Base-by-base conservation (phyloP, 2,797 vertebrate species). In the Hyperoplus lanceolatus region DNA sequence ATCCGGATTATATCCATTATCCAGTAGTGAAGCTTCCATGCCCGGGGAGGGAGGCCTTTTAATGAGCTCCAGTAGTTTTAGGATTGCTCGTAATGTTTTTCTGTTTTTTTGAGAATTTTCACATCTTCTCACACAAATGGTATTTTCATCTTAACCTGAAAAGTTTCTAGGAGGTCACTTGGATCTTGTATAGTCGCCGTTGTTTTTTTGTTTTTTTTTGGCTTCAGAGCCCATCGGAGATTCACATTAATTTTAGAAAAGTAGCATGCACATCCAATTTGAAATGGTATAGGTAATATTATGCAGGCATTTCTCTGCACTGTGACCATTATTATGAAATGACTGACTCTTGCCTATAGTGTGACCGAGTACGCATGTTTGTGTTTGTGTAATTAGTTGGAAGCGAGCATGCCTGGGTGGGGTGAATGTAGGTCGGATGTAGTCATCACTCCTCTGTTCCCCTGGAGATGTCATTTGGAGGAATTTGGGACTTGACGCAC, bases 341-440 rank as follows among this genome's bases (percentile, higher is more conserved):
- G 68, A 82, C 83, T 80, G 29, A 29, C 29, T 29, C 29, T 64
- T 68, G 83, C 75, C 83, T 84, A 86, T 77, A 81, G 74, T 82
- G 71, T 70, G 75, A 70, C 79, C 39, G 74, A 81, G 77, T 67
- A 51, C 78, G 80, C 77, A 81, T 81, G 80, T 87, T 81, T 78
- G 77, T 89, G 73, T 82, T 75, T 82, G 79, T 79, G 80, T 85
- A 83, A 91, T 89, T 84, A 89, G 86, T 82, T 87, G 81, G 88
- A 90, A 80, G 81, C 77, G 53, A 78, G 84, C 77, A 54, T 81
- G 80, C 85, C 73, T 88, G 88, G 84, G 86, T 83, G 89, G 89
- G 93, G 93, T 93, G 92, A 95, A 94, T 95, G 91, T 93, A 93
- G 93, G 94, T 95, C 92, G 87, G 85, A 87, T 94, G 91, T 91